A percentile compares a stretch with the other conserved stretches of the same genome.
phyloP scores from a whole-genome alignment of 2,888 invertebrate species.

The Protonemura montana region DNA sequence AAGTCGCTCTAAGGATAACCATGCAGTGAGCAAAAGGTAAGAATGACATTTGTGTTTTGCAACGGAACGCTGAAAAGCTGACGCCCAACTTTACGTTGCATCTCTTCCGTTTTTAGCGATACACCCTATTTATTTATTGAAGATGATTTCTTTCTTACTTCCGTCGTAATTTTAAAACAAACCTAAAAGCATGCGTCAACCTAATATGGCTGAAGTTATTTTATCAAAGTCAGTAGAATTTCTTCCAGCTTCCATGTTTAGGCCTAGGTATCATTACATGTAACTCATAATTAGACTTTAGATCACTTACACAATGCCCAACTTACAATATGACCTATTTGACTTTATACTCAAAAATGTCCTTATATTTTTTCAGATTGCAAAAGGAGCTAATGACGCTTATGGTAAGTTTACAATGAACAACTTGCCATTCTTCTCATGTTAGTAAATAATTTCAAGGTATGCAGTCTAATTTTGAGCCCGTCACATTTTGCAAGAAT shows the following conservation, averaged over 20 bases:
- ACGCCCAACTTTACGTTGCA: background rate
- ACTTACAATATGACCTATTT: background rate
- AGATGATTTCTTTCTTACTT: too few relatives aligned
- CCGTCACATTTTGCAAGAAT: too few relatives aligned
- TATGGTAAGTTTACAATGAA: constrained; percentile 63
- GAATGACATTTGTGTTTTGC: constrained; percentile 52
- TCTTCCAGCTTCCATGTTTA: constrained; percentile 2
- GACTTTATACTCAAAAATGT: background rate
- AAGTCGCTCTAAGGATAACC: constrained; percentile 76
- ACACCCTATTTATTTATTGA: too few relatives aligned
- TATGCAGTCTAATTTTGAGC: too few relatives aligned
- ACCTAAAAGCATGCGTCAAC: background rate
- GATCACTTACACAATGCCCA: background rate
- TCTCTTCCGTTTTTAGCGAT: background rate
- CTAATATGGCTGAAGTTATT: background rate
- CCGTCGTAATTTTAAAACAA: background rate
- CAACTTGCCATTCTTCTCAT: too few relatives aligned
- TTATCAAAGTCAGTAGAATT: background rate
- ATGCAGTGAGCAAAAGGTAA: constrained; percentile 90
- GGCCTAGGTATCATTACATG: background rate
- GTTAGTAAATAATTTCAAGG: too few relatives aligned
- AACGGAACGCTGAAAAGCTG: background rate
- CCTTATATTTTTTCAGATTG: constrained; percentile 65
- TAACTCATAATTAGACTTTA: background rate
- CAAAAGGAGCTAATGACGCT: constrained; percentile 90